Evolutionary conservation across 2,888 invertebrate genomes (phyloP).

Genomic region (Anoncus sp.): DNA sequence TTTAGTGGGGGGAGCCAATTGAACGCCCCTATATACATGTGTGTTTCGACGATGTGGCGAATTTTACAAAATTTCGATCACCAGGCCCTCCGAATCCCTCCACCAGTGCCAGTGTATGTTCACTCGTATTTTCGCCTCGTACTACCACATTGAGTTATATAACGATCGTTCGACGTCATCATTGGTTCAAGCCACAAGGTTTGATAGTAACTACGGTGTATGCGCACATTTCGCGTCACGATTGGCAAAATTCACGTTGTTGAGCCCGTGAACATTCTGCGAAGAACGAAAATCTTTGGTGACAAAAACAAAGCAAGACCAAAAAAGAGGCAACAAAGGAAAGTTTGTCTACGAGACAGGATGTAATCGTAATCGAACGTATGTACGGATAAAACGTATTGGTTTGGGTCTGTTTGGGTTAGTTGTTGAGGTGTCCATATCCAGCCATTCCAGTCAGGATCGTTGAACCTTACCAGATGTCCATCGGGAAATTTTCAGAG

Average conservation of each 20-base stretch:
- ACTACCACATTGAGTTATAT: not conserved
- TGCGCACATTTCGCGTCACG: not conserved
- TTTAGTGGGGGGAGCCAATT: too few species aligned
- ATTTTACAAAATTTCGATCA: constrained; percentile 12
- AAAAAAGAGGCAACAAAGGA: not conserved
- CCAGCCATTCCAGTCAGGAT: too few species aligned
- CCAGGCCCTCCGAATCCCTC: constrained; percentile 21
- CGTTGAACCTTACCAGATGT: too few species aligned
- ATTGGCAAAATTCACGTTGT: constrained; percentile 10
- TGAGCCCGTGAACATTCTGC: constrained; percentile 9
- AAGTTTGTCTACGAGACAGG: not conserved
- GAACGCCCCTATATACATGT: too few species aligned
- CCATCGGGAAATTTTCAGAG: constrained; percentile 10
- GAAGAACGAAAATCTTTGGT: not conserved
- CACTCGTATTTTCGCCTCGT: not conserved
- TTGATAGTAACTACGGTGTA: not conserved
- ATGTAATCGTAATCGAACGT: too few species aligned
- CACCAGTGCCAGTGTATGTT: constrained; percentile 2
- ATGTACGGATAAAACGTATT: too few species aligned
- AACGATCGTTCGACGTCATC: too few species aligned
- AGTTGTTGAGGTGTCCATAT: too few species aligned
- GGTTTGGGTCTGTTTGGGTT: too few species aligned
- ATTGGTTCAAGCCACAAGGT: too few species aligned
- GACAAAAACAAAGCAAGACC: not conserved
- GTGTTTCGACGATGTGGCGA: constrained; percentile 8